These are phyloP conservation scores for Amblyteles armatorius DNA, from an alignment of 2,888 invertebrate species.

Conservation along the genomic window DNA sequence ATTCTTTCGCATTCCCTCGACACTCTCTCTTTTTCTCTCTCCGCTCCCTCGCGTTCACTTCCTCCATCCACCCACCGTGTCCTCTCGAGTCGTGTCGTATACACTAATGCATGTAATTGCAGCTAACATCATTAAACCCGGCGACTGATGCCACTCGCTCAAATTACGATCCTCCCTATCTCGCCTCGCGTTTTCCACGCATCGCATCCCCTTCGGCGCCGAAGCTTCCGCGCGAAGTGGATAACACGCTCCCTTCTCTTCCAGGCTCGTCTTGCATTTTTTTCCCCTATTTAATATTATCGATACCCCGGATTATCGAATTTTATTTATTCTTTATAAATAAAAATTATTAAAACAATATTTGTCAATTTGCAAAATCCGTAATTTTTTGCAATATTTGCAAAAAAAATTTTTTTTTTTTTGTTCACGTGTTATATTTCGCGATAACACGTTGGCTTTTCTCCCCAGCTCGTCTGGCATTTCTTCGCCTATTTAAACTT, in stretches of 20 bases:
- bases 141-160: constrained; percentile 82
- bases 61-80: constrained; percentile 36
- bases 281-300: not conserved
- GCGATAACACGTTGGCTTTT: not conserved
- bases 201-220: constrained; percentile 7
- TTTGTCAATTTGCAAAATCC: not conserved
- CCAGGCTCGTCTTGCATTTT: not conserved
- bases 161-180: constrained; percentile 75
- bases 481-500: not conserved
- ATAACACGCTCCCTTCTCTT: constrained; percentile 3
- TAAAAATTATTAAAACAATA: not conserved
- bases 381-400: no score
- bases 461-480: not conserved
- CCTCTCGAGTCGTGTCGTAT: constrained; percentile 76
- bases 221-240: constrained; percentile 36
- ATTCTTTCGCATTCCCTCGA: constrained; percentile 49
- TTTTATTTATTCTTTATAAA: not conserved
- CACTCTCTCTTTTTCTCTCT: constrained; percentile 5
- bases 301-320: not conserved
- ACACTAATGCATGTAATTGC: constrained; percentile 83
- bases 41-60: constrained; percentile 17
- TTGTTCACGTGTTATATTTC: no score
- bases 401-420: not conserved
- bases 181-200: constrained; percentile 19
- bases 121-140: constrained; percentile 83